Base-by-base conservation (phyloP, 2,888 invertebrate species). In the Metacarcinus magister region DNA sequence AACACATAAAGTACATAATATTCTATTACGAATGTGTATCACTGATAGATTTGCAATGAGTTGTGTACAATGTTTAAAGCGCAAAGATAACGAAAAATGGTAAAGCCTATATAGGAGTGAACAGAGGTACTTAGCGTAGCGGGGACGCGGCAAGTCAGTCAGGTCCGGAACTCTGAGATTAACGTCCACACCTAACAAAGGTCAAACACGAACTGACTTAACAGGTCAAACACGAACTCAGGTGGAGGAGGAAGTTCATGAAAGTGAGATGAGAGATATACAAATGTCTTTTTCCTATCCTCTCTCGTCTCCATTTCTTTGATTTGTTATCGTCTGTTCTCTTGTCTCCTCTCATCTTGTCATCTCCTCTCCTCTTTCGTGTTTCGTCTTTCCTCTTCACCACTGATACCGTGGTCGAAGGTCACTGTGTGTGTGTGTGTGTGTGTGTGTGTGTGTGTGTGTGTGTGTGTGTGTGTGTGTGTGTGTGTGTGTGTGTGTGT, bases 351-450 rank as follows among this genome's bases (percentile, higher is more conserved):
- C 2, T 1, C 32, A 4, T 75, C 75, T 82, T 10, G 13, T 32
- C 32, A 10, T 23, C 82, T 82, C 32, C 32, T 13, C 32, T 32
- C 82, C 82, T 10, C 32, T 82, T 32, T 10, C 13, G 1, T 16
- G 2, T 32, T 28, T 23, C 82, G 7, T 82, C 82, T 32, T n/a
- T n/a, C 32, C 90, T 23, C 90, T 13, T 90, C 46, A 19, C 75
- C n/a, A 19, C 75, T 75, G 23, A 43, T 23, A 8, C 23, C 16
- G 2, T 90, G 90, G 13, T 43, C 8, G 90, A 44, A 44, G 39
- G 90, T 90, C 43, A n/a, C 0, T 90, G 90, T 32, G 90, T 90
- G 90, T 90, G 90, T 90, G 90, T 90, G 90, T 90, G 90, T 90
- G 89, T 89, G 89, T 89, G 89, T 89, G 89, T 89, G 89, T 89